These are phyloP conservation scores for Lypha dubia DNA, from an alignment of 2,888 invertebrate genomes.

Conservation along the genomic window DNA sequence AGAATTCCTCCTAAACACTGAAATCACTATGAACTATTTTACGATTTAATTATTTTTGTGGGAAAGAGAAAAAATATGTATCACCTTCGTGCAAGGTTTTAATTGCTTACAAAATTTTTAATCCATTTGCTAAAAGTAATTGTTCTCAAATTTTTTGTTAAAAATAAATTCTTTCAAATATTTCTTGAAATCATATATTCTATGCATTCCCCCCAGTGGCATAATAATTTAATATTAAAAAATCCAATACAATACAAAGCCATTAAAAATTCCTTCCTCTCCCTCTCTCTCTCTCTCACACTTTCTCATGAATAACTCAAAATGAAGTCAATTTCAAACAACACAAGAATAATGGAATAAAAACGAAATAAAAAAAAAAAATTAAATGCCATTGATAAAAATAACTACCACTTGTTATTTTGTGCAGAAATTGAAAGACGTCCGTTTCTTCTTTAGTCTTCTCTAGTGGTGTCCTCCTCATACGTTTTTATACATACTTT, in stretches of 20 bases:
- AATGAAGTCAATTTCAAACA: conserved; percentile 24
- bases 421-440: conserved; percentile 15
- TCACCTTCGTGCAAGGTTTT: no score
- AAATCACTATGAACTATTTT: no score
- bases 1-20: no score
- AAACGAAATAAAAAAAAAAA: neutral
- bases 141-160: neutral
- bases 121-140: neutral
- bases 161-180: neutral
- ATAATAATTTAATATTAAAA: neutral
- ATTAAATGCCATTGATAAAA: neutral
- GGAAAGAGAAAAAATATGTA: no score
- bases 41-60: no score
- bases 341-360: neutral
- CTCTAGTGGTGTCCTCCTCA: conserved; percentile 4
- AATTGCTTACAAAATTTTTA: no score
- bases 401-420: conserved; percentile 18
- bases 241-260: neutral
- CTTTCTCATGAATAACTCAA: conserved; percentile 22
- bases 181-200: neutral
- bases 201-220: neutral
- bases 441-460: neutral
- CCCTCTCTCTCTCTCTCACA: no score
- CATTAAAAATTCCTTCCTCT: neutral
- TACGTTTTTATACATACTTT: conserved; percentile 2